phyloP scores from a whole-genome alignment of 1,140 invertebrate genomes.

The Drosophila grimshawi region DNA sequence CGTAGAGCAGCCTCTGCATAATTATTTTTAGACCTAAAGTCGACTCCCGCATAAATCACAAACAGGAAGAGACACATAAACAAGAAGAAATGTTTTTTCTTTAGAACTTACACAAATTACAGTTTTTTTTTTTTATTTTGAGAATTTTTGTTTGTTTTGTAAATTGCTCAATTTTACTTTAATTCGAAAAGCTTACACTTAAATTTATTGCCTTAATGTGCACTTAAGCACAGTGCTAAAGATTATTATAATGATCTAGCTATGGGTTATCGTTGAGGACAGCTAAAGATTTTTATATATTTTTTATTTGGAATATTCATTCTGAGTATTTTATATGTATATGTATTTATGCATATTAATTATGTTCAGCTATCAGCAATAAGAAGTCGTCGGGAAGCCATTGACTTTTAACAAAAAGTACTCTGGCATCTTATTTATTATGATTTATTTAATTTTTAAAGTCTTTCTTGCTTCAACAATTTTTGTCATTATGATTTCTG shows the following conservation, averaged over 20 bases:
- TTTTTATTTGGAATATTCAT: neutral
- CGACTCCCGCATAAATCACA: neutral
- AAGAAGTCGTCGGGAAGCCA: neutral
- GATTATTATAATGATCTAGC: neutral
- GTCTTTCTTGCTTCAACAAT: neutral
- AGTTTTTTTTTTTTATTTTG: too few species aligned
- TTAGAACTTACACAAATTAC: too few species aligned
- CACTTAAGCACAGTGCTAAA: neutral
- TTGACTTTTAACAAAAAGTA: constrained; percentile 1
- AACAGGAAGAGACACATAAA: constrained; percentile 6
- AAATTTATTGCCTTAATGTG: neutral
- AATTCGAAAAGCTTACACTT: too few species aligned
- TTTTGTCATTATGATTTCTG: neutral
- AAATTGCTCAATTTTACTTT: too few species aligned
- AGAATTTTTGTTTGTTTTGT: too few species aligned
- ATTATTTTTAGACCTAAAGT: neutral
- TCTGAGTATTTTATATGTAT: neutral
- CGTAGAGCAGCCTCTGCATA: neutral
- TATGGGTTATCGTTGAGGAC: neutral
- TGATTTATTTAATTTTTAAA: neutral
- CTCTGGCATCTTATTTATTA: neutral
- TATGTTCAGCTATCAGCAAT: neutral
- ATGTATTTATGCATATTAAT: neutral
- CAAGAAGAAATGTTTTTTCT: neutral
- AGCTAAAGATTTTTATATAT: neutral